Percentiles rank a stretch among this genome's conserved stretches.
These are phyloP conservation scores for Agrypnus murinus DNA, from an alignment of 2,888 invertebrate genomes.

Conservation along the genomic window DNA sequence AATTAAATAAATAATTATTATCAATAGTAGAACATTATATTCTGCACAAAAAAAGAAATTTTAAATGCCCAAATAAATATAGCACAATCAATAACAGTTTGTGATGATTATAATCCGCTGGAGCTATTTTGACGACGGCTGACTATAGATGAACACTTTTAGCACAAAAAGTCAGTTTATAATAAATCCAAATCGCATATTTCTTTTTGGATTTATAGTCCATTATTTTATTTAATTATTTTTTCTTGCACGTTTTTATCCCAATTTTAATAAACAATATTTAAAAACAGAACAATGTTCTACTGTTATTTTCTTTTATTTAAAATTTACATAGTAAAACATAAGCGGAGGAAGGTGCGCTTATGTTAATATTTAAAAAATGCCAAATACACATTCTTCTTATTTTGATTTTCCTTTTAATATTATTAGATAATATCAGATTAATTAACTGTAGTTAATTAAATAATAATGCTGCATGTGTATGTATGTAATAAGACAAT, in stretches of 20 bases:
- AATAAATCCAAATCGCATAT: slow-evolving; percentile 40
- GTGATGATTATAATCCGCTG: slow-evolving; percentile 65
- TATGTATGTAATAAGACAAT: too few relatives aligned
- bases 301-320: slow-evolving; percentile 67
- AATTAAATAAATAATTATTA: slow-evolving; percentile 44
- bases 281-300: slow-evolving; percentile 72
- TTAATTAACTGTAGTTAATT: slow-evolving; percentile 40
- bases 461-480: slow-evolving; percentile 47
- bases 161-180: slow-evolving; percentile 64
- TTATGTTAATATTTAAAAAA: slow-evolving; percentile 35
- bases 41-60: slow-evolving; percentile 33
- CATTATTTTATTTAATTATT: slow-evolving; percentile 41
- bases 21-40: slow-evolving; percentile 27
- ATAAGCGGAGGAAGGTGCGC: slow-evolving; percentile 31
- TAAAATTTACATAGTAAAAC: slow-evolving; percentile 63
- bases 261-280: slow-evolving; percentile 70
- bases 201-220: slow-evolving; percentile 50
- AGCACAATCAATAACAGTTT: slow-evolving; percentile 58
- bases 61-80: slow-evolving; percentile 48
- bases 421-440: slow-evolving; percentile 42
- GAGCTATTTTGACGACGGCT: slow-evolving; percentile 65
- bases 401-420: slow-evolving; percentile 48
- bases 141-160: slow-evolving; percentile 70
- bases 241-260: slow-evolving; percentile 54
- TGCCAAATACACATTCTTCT: slow-evolving; percentile 51